phyloP scores from a whole-genome alignment of 2,888 invertebrate species.

The Zaprionus bogoriensis region DNA sequence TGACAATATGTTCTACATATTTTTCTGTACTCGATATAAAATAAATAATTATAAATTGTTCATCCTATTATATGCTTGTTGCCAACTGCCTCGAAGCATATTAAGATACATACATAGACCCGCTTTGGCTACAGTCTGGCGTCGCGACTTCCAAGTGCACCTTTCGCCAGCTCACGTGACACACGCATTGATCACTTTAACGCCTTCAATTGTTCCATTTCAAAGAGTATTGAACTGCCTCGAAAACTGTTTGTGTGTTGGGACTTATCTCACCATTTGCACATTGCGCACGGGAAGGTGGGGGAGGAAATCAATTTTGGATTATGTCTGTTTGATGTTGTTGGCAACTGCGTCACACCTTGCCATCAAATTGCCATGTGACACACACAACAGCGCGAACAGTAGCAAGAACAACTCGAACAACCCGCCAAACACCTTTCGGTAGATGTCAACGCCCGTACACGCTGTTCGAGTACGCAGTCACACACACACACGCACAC shows the following conservation, averaged over 20 bases:
- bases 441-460: constrained; percentile 69
- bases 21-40: too few relatives aligned
- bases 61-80: too few relatives aligned
- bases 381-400: constrained; percentile 19
- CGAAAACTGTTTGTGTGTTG: neutral
- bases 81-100: too few relatives aligned
- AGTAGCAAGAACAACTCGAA: constrained; percentile 10
- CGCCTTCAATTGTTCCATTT: constrained; percentile 22
- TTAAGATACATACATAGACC: neutral
- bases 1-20: too few relatives aligned
- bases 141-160: constrained; percentile 19
- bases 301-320: constrained; percentile 45
- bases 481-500: constrained; percentile 12
- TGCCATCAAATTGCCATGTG: constrained; percentile 45
- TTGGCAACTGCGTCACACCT: constrained; percentile 65
- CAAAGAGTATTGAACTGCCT: constrained; percentile 9
- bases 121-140: neutral
- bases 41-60: too few relatives aligned
- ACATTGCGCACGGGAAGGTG: constrained; percentile 18
- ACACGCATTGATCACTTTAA: constrained; percentile 33
- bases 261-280: constrained; percentile 29
- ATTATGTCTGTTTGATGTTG: constrained; percentile 59
- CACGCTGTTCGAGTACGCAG: constrained; percentile 45
- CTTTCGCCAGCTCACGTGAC: constrained; percentile 35
- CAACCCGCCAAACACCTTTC: constrained; percentile 62